Conservation (phyloP, 2,113 vertebrate genomes). For the Meleagris gallopavo region DNA sequence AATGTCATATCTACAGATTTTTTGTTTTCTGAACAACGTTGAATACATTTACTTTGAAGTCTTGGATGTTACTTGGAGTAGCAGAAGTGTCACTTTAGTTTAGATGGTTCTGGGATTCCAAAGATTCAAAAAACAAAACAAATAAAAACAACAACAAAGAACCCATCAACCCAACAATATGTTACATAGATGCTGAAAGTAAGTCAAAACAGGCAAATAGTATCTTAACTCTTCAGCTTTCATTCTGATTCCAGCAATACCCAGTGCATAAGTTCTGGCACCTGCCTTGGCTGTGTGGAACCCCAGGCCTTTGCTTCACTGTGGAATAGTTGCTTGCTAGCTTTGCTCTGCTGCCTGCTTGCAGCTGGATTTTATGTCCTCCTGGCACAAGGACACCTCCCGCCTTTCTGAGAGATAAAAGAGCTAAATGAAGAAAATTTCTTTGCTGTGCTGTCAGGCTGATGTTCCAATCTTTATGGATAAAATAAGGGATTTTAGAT, state of each 20-base stretch:
- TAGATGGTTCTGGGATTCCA: neutral
- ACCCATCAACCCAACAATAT: neutral
- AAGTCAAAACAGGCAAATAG: neutral
- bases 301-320: neutral
- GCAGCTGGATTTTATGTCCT: neutral
- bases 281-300: accelerated
- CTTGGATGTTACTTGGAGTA: neutral
- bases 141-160: no score
- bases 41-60: neutral
- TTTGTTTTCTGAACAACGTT: neutral
- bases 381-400: neutral
- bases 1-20: neutral
- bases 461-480: neutral
- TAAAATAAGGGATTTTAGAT: neutral
- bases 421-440: neutral
- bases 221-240: neutral
- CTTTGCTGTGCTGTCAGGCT: neutral
- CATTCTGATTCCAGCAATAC: no score
- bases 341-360: neutral
- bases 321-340: accelerated
- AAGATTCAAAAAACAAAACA: neutral
- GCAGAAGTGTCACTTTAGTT: neutral
- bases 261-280: neutral
- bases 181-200: neutral
- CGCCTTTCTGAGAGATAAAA: neutral